These are phyloP conservation scores for Dufourea novaeangliae DNA, from an alignment of 1,140 invertebrate genomes.

Conservation along the genomic window DNA sequence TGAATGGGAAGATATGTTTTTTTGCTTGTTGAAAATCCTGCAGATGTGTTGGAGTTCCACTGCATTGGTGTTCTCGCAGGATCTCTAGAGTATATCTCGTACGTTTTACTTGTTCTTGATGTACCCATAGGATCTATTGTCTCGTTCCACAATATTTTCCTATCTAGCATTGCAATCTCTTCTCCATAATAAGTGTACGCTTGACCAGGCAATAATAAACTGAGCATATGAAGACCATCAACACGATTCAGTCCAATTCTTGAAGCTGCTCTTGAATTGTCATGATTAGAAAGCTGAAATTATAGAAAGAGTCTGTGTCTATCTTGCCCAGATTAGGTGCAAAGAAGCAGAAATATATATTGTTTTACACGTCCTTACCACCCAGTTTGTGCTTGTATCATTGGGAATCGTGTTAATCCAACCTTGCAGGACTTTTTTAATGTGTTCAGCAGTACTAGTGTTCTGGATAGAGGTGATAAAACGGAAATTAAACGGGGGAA, in stretches of 20 bases:
- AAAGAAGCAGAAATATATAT: not conserved
- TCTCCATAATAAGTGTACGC: constrained; percentile 90
- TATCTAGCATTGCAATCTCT: constrained; percentile 88
- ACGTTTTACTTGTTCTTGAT: constrained; percentile 80
- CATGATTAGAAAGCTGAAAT: constrained; percentile 85
- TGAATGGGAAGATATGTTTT: constrained; percentile 87
- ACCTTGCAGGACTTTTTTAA: constrained; percentile 76
- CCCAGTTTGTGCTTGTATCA: constrained; percentile 79
- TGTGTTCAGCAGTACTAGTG: constrained; percentile 78
- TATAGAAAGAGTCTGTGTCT: not conserved
- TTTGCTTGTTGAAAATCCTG: constrained; percentile 84
- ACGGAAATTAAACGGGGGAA: constrained; percentile 85
- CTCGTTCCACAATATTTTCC: constrained; percentile 81
- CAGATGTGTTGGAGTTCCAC: constrained; percentile 85
- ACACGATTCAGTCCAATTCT: constrained; percentile 84
- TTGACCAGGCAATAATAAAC: constrained; percentile 87
- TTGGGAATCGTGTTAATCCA: constrained; percentile 81
- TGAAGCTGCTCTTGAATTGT: constrained; percentile 83
- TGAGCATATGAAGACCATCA: constrained; percentile 88
- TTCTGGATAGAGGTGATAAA: constrained; percentile 77
- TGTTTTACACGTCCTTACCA: constrained; percentile 69
- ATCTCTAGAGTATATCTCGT: constrained; percentile 80
- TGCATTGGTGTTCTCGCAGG: constrained; percentile 86
- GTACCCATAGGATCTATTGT: constrained; percentile 83
- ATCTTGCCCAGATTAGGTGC: constrained; percentile 80